These are phyloP conservation scores for Eulacestoma nigropectus DNA, from an alignment of 2,113 vertebrate species.

Conservation along the genomic window DNA sequence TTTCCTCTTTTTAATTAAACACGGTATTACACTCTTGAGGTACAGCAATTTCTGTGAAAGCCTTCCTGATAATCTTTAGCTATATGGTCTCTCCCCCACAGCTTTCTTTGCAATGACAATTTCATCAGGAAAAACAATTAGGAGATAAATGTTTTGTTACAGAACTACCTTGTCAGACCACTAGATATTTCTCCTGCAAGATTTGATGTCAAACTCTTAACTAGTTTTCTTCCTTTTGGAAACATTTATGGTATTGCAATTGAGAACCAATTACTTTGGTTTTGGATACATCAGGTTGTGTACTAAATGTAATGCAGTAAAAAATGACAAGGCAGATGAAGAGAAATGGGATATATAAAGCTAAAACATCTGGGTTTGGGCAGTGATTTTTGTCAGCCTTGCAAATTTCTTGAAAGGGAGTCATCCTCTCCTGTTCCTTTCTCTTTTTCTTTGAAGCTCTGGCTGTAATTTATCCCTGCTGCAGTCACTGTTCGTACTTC, in stretches of 20 bases:
- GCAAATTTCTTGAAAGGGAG: not conserved
- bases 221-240: not conserved
- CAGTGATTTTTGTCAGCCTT: not conserved
- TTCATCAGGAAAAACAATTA: not conserved
- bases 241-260: not conserved
- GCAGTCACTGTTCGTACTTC: not conserved
- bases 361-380: not conserved
- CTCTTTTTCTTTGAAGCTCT: conserved; percentile 40
- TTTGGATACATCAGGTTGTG: not conserved
- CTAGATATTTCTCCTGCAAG: not conserved
- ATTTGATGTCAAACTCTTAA: not conserved
- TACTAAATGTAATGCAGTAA: not conserved
- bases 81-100: not conserved
- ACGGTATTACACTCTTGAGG: not conserved
- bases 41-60: not conserved
- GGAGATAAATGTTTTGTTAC: not conserved
- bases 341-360: not conserved
- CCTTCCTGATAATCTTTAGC: not conserved
- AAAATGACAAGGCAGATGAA: not conserved
- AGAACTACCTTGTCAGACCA: not conserved
- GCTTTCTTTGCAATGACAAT: not conserved
- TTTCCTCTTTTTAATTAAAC: not conserved
- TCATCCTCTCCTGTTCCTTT: conserved; percentile 37
- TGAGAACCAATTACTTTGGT: not conserved
- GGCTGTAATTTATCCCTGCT: conserved; percentile 31